A percentile compares a stretch with the other conserved stretches of the same genome.
phyloP scores from a whole-genome alignment of 2,888 invertebrate species.

The Theodoxus fluviatilis region DNA sequence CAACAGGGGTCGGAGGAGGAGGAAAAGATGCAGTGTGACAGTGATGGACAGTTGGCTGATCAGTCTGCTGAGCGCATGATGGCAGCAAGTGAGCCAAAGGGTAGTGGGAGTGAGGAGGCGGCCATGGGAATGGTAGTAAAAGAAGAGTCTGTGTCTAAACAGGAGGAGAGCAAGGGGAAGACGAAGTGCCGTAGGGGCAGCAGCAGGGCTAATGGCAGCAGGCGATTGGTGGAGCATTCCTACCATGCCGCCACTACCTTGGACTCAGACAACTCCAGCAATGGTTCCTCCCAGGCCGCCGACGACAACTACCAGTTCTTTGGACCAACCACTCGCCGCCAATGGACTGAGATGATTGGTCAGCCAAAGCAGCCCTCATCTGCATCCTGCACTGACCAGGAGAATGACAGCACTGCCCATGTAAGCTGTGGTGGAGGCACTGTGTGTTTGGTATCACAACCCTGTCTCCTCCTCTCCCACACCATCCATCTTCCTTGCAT shows the following conservation, averaged over 20 bases:
- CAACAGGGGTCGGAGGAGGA: too few species aligned
- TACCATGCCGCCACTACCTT: constrained; percentile 46
- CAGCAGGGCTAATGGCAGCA: too few species aligned
- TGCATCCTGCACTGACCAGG: constrained; percentile 32
- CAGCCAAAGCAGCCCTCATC: constrained; percentile 40
- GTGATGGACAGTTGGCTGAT: too few species aligned
- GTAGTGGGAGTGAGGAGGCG: not conserved
- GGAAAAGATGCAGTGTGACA: too few species aligned
- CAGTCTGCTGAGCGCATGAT: too few species aligned
- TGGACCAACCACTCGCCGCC: constrained; percentile 77
- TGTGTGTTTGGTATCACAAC: not conserved
- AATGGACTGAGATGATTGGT: constrained; percentile 77
- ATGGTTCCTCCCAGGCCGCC: constrained; percentile 44
- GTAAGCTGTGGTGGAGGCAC: not conserved
- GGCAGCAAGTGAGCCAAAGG: too few species aligned
- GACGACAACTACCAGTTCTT: constrained; percentile 57
- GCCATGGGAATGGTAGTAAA: constrained; percentile 20
- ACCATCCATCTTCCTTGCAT: not conserved
- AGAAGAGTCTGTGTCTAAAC: not conserved
- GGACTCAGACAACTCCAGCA: constrained; percentile 57
- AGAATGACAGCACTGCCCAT: constrained; percentile 36
- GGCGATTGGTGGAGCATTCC: constrained; percentile 23
- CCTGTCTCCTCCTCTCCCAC: not conserved
- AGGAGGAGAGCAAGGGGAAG: constrained; percentile 27
- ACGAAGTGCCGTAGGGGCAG: constrained; percentile 24